A percentile compares a stretch with the other conserved stretches of the same genome.
phyloP scores from a whole-genome alignment of 1,140 invertebrate genomes.

The Atopsyche davidsoni region DNA sequence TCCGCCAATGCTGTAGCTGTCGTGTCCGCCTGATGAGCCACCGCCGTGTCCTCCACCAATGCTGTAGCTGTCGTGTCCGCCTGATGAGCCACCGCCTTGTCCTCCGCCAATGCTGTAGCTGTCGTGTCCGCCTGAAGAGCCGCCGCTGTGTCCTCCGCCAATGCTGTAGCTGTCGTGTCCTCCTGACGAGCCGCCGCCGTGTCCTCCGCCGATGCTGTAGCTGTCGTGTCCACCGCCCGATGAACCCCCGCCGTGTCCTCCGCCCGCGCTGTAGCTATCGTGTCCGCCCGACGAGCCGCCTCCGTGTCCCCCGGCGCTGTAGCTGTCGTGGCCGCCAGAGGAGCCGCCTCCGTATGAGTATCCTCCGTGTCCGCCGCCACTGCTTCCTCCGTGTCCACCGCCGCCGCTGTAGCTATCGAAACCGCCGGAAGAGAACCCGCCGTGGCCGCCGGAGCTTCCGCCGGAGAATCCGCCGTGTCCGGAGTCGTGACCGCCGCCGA shows the following conservation, averaged over 20 bases:
- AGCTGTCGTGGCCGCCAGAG: not conserved
- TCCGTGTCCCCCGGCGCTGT: not conserved
- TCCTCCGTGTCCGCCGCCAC: not conserved
- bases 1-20: not conserved
- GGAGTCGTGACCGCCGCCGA: not conserved
- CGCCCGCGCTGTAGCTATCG: not conserved
- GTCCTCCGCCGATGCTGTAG: not conserved
- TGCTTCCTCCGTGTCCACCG: not conserved
- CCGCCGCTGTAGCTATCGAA: no score
- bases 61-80: not conserved
- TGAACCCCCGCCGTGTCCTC: conserved; percentile 1
- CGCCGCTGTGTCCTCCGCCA: not conserved
- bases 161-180: not conserved
- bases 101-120: not conserved
- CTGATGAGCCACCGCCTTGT: not conserved
- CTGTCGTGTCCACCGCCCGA: not conserved
- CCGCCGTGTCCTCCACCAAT: not conserved
- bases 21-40: not conserved
- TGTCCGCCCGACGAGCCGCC: not conserved
- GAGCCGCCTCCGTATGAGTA: conserved; percentile 1
- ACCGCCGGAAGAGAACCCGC: not conserved
- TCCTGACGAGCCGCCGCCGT: not conserved
- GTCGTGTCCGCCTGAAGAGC: not conserved
- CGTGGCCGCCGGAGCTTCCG: conserved; percentile 7
- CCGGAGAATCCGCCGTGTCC: not conserved